Evolutionary conservation across 2,888 invertebrate genomes (phyloP), one percentile per base, ranked within the genome.

Genomic region (Hipparchia semele): DNA sequence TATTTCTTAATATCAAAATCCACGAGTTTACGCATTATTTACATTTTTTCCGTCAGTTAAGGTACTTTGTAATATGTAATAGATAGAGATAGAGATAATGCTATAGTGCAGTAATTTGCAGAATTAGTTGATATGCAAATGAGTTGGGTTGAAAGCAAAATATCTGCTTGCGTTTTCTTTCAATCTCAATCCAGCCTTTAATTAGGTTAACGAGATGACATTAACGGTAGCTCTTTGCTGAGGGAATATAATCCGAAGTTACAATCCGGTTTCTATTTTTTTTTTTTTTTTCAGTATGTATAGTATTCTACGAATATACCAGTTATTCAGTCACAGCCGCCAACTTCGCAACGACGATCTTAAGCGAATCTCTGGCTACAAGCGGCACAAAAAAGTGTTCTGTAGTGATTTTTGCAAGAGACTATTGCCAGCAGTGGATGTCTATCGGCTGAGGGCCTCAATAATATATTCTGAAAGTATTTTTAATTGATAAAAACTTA

Each of bases 151-250:
- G 65, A 51, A 65, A 23, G 23, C 64, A 49, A 59, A 58, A 62
- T 13, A 13, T 51, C 23, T 33, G 33, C 65, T 13, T 13, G 62
- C 53, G 51, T 51, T 51, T 65, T 65, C 65, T 65, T 65, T 65
- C 51, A 65, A 33, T 65, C 33, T 65, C 51, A 65, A 33, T 65
- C 33, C 65, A 65, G 23, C 51, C 23, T 65, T 65, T 65, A 65
- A 65, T 65, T 65, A 65, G 65, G 65, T 65, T 65, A 65, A 65
- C 65, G 65, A 65, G 65, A 65, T 65, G 65, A 9, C 64, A 64
- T 65, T 49, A 53, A 53, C 65, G 51, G 23, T 33, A 59, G 33
- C 33, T 7, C 33, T n/a, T 13, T 1, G 49, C 49, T 33, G 6
- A 13, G 13, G 23, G 23, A 23, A 13, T 58, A 13, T 23, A 23